Evolutionary conservation across 2,113 vertebrate genomes (phyloP).

Genomic region (Numida meleagris): DNA sequence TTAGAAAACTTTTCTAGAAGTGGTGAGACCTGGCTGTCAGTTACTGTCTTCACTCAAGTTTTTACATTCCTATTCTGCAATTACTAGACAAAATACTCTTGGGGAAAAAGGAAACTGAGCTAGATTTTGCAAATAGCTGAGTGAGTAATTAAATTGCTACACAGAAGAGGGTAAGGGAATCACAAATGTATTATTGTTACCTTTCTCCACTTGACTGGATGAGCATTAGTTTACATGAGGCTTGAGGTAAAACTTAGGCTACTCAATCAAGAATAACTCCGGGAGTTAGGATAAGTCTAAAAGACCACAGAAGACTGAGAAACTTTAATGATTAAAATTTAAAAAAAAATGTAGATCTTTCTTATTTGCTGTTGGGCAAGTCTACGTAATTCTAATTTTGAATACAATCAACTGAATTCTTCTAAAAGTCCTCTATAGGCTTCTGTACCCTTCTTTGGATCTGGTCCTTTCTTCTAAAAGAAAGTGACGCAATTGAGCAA

Average conservation of each 20-base stretch:
- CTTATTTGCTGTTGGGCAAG: not conserved
- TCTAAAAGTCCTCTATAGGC: not conserved
- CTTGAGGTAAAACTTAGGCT: not conserved
- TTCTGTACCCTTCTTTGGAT: fast-evolving
- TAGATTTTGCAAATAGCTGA: not conserved
- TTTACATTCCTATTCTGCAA: not conserved
- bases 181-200: not conserved
- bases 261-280: not conserved
- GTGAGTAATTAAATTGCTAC: not conserved
- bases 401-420: not conserved
- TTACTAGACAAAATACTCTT: not conserved
- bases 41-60: not conserved
- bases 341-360: not conserved
- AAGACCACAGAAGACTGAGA: not conserved
- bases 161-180: not conserved
- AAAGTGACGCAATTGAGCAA: not conserved
- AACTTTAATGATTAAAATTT: not conserved
- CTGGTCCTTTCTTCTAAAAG: not conserved
- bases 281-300: not conserved
- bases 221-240: not conserved
- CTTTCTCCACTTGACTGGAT: not conserved
- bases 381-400: not conserved
- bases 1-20: not conserved
- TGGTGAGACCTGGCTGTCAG: not conserved
- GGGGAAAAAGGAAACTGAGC: not conserved